These are phyloP conservation scores for Phyllotis vaccarum DNA, from an alignment of 2,797 vertebrate species.

Conservation along the genomic window DNA sequence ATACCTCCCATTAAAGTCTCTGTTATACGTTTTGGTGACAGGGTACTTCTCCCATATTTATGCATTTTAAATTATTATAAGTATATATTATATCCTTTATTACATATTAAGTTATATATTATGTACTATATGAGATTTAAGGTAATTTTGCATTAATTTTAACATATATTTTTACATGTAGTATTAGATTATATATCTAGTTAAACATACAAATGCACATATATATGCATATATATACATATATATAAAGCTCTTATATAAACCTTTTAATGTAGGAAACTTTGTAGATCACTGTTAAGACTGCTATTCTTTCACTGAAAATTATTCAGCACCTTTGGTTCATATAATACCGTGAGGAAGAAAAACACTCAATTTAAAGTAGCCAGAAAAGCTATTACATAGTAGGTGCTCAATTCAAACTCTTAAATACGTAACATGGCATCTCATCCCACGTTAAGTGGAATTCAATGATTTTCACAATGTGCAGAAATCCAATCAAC, in stretches of 20 bases:
- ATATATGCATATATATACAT: not conserved
- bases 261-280: not conserved
- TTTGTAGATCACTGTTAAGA: not conserved
- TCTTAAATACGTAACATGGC: not conserved
- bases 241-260: not conserved
- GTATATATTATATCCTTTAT: not conserved
- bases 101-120: not conserved
- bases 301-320: not conserved
- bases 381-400: not conserved
- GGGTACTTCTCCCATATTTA: not conserved
- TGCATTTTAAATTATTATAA: not conserved
- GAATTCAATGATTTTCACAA: not conserved
- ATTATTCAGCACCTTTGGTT: not conserved
- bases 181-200: not conserved
- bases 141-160: not conserved
- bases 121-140: no score
- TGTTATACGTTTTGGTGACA: not conserved
- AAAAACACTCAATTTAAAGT: not conserved
- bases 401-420: not conserved
- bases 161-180: not conserved
- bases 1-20: not conserved
- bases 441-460: not conserved
- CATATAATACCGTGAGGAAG: no score
- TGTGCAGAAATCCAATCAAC: not conserved
- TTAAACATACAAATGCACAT: not conserved